Evolutionary conservation across 2,113 vertebrate genomes (phyloP).

Genomic region (Lampris incognitus): DNA sequence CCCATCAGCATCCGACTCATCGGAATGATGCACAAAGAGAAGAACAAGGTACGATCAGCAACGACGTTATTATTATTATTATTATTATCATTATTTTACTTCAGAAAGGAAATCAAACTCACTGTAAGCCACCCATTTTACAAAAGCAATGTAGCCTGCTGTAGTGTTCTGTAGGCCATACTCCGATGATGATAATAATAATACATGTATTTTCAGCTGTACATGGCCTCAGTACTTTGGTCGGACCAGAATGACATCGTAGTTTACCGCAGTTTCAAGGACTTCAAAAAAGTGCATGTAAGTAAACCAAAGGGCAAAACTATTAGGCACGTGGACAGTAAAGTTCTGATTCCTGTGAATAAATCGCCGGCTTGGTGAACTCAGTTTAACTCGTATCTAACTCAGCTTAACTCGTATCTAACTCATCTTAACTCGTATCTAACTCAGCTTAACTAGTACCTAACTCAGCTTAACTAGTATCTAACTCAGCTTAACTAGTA

Average conservation of each 20-base stretch:
- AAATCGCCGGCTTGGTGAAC: no score
- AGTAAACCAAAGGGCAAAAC: constrained; percentile 58
- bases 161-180: no score
- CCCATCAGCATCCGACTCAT: constrained; percentile 67
- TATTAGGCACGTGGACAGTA: no score
- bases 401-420: no score
- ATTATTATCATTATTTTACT: not conserved
- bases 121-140: no score
- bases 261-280: constrained; percentile 84
- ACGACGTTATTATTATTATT: not conserved
- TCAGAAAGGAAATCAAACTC: no score
- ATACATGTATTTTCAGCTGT: constrained; percentile 78
- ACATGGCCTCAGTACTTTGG: constrained; percentile 88
- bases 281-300: constrained; percentile 90
- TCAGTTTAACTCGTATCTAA: not conserved
- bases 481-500: not conserved
- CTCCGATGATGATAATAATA: no score
- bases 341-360: no score
- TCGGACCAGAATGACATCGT: constrained; percentile 88
- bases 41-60: constrained; percentile 65
- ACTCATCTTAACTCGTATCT: no score
- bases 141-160: no score
- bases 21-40: constrained; percentile 79
- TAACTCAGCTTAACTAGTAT: no score
- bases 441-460: no score